Conservation (phyloP, 2,797 vertebrate species). For the Holocentrus rufus region DNA sequence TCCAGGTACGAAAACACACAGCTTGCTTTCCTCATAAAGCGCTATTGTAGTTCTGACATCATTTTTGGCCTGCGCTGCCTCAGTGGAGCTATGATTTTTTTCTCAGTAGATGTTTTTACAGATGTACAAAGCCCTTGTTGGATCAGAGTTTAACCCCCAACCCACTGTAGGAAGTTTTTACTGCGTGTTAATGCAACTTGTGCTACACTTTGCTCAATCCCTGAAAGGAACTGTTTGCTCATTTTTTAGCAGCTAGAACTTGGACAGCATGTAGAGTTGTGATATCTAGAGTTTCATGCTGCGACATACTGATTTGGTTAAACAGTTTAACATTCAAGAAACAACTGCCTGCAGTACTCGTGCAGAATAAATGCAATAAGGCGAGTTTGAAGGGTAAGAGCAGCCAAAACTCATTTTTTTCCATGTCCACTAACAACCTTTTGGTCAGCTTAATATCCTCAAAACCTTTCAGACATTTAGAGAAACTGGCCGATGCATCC, state of each 20-base stretch:
- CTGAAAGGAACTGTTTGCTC: not conserved
- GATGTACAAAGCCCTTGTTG: constrained; percentile 11
- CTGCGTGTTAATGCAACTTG: not conserved
- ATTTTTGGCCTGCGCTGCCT: constrained; percentile 16
- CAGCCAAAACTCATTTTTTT: no score
- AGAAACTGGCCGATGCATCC: no score
- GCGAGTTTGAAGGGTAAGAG: no score
- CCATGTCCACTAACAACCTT: no score
- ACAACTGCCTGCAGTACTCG: not conserved
- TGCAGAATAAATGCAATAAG: not conserved
- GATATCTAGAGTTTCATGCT: not conserved
- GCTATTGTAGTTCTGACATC: constrained; percentile 25
- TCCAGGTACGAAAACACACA: constrained; percentile 82
- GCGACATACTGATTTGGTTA: not conserved
- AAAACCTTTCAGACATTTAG: no score
- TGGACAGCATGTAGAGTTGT: not conserved
- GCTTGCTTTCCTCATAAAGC: not conserved
- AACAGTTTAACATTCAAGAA: not conserved
- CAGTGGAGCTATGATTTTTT: not conserved
- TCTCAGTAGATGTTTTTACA: constrained; percentile 5
- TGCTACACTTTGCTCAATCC: not conserved
- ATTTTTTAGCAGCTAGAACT: not conserved
- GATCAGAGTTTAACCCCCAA: not conserved
- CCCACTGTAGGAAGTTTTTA: no score
- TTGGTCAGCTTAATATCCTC: no score